phyloP scores from a whole-genome alignment of 2,113 vertebrate species.

The Desmodus rotundus region DNA sequence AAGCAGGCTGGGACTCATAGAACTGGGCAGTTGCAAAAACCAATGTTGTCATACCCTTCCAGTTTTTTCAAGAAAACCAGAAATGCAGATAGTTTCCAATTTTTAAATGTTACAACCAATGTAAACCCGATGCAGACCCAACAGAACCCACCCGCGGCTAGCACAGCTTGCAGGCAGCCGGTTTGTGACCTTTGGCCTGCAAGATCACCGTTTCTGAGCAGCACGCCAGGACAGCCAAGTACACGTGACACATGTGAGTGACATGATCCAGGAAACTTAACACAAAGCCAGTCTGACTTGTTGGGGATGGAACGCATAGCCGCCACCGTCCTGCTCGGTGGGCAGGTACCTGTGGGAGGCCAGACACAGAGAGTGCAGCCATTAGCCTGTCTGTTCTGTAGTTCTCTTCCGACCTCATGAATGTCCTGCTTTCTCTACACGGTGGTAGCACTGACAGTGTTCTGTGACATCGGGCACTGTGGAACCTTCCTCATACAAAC shows the following conservation, averaged over 20 bases:
- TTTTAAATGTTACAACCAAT: not conserved
- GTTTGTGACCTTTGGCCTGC: slow-evolving; percentile 47
- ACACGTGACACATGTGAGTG: slow-evolving; percentile 41
- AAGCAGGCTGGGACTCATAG: slow-evolving; percentile 1
- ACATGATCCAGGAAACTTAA: slow-evolving; percentile 51
- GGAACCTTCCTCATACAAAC: not conserved
- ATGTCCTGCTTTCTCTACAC: not conserved
- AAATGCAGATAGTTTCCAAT: not conserved
- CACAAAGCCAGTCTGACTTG: slow-evolving; percentile 37
- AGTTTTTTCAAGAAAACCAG: not conserved
- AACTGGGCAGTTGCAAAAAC: not conserved
- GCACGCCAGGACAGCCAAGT: slow-evolving; percentile 39
- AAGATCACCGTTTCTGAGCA: slow-evolving; percentile 35
- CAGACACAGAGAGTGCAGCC: not conserved
- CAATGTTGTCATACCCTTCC: not conserved
- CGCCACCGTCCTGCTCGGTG: not conserved
- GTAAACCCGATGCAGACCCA: not conserved
- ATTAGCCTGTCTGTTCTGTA: not conserved
- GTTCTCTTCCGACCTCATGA: not conserved
- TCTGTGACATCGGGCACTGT: not conserved
- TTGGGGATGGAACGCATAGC: slow-evolving; percentile 45
- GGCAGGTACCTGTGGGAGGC: not conserved
- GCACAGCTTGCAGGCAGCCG: not conserved
- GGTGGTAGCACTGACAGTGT: not conserved
- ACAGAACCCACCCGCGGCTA: not conserved